Evolutionary conservation across 2,113 vertebrate genomes (phyloP), one percentile per base, ranked within the genome.

Genomic region (Oriolus oriolus): DNA sequence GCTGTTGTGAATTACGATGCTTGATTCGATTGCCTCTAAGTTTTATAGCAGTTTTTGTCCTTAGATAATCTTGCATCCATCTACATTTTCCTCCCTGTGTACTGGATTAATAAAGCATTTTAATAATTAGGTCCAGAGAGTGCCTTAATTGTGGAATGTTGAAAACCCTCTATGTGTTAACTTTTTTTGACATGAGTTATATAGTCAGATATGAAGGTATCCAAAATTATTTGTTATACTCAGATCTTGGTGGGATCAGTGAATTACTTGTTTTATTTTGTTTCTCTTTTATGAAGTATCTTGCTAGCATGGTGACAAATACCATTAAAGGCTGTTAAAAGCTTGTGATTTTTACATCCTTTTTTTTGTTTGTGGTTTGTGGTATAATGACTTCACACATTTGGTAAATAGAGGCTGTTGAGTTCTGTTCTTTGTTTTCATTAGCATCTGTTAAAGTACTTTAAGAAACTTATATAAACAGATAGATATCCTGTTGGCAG

Each of bases 131-230:
- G 64, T 9, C 11, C 9, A 42, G 50, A 56, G 39, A 59, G 30
- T 53, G 9, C 44, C 33, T 80, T 83, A 54, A 53, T 76, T 83
- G 23, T 65, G 60, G 14, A 11, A 37, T 70, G 28, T 61, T 75
- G 23, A 69, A 86, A 92, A 60, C 19, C 22, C 5, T 82, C 14
- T 44, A 10, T 53, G 24, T 56, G 11, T 84, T 71, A 57, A 37
- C 22, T 52, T 74, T 16, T 75, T 57, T 60, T 0, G 0, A 11
- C 4, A 3, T 19, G 21, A 16, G 2, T 81, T 89, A 54, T 63
- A 11, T 27, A 69, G 30, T 53, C 6, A 11, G 30, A 15, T 27
- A 52, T 45, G 19, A 71, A 87, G 47, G n/a, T 61, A 64, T 6
- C n/a, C 52, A 78, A 44, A 71, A 49, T 71, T 9, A 16, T 41